Base-by-base conservation (phyloP, 1,140 invertebrate genomes). In the Caenorhabditis latens region DNA sequence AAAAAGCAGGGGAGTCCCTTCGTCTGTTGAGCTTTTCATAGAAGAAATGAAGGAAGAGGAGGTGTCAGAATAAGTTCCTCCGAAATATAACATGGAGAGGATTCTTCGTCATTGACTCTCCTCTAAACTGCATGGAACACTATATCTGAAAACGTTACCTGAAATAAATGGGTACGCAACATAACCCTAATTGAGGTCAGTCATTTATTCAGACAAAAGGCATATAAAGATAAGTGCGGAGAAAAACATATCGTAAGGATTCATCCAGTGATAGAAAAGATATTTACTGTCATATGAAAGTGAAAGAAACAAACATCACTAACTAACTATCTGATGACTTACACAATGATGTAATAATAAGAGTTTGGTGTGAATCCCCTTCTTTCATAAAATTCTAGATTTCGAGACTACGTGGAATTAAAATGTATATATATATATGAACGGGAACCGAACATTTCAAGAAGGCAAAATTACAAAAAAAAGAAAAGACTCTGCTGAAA, bases 401-500 rank as follows among this genome's bases (percentile, higher is more conserved):
- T 32, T 32, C 32, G 32, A 53, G 50, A 53, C 16, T 53, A 53
- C 16, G 50, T 0, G 32, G 32, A 32, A 32, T 32, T 32, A 5
- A 58, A n/a, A 14, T 19, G 6, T 19, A 19, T 67, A 19, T 43
- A 43, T 43, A 67, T 67, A 67, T 43, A 16, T 16, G 19, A 40
- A 67, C 11, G 42, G 43, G 19, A 48, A 50, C 50, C 9, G 46
- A 79, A 79, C n/a, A 21, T 79, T 50, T 79, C 43, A 79, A 53
- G n/a, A 14, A 79, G 71, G 4, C 71, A 79, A 79, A 71, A 79
- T 79, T 79, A 79, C 46, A 48, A 79, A 50, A 48, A 50, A 79
- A 50, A 14, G n/a, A 79, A 50, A 46, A 71, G 71, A 79, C 50
- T 79, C 71, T 79, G 71, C n/a, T 50, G 46, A 79, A 79, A 50